Evolutionary conservation across 23 tunicate genomes (phyloP).

Genomic region (Halocynthia aurantium): DNA sequence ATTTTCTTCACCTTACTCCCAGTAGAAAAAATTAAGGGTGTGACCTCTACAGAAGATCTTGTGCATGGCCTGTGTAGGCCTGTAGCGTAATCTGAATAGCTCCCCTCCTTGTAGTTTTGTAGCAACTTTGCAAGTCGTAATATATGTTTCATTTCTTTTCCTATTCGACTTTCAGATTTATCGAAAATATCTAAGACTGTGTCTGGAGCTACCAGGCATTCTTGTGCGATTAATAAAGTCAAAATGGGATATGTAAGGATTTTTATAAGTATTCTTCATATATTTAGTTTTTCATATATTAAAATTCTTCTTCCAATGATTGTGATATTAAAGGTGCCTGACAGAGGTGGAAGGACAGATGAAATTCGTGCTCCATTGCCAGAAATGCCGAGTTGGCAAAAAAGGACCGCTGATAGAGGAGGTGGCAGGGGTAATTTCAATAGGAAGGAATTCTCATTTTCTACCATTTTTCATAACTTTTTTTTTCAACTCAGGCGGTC

Average conservation of each 20-base stretch:
- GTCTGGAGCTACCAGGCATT: conserved; percentile 60
- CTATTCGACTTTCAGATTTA: conserved; percentile 36
- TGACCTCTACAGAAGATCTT: too few species aligned
- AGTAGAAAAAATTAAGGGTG: too few species aligned
- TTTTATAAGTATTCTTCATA: not conserved
- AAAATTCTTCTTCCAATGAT: not conserved
- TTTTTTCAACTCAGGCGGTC: not conserved
- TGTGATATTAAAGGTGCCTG: conserved; percentile 59
- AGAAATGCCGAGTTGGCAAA: conserved; percentile 95
- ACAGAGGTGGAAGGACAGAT: conserved; percentile 73
- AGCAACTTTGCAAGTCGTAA: not conserved
- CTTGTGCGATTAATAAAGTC: conserved; percentile 81
- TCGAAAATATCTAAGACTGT: conserved; percentile 70
- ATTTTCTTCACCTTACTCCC: too few species aligned
- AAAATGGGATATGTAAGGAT: conserved; percentile 63
- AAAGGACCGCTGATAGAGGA: conserved; percentile 58
- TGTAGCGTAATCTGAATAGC: too few species aligned
- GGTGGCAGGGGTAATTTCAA: not conserved
- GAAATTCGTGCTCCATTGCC: conserved; percentile 82
- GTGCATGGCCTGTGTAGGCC: too few species aligned
- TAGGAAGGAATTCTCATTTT: not conserved
- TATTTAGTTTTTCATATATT: not conserved
- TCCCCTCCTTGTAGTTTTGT: too few species aligned
- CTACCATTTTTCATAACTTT: not conserved
- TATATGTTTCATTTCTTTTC: not conserved